These are phyloP conservation scores for Sialis lutaria DNA, from an alignment of 2,888 invertebrate species.

Conservation along the genomic window DNA sequence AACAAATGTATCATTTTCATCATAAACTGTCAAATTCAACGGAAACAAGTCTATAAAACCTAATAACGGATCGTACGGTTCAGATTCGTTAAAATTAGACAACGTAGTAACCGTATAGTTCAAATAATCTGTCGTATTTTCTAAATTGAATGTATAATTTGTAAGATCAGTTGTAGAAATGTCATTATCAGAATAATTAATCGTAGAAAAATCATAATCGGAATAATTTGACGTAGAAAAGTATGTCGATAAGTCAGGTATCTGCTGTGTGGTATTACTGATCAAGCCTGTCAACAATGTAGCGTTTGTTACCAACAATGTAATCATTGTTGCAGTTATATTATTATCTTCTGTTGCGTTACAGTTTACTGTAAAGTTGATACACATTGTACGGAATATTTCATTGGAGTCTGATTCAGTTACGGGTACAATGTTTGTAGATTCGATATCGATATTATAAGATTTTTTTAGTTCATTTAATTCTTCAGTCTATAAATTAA, in stretches of 20 bases:
- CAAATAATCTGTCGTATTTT: no score
- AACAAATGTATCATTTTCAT: no score
- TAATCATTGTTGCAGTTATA: constrained; percentile 1
- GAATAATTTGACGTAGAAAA: not conserved
- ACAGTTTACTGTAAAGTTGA: constrained; percentile 2
- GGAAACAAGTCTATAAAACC: no score
- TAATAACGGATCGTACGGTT: no score
- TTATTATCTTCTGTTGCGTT: constrained; percentile 4
- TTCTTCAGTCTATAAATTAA: not conserved
- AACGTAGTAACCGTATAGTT: no score
- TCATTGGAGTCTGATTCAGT: not conserved
- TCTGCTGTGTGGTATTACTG: no score
- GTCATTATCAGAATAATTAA: not conserved
- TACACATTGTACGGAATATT: not conserved
- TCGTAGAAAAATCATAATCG: not conserved
- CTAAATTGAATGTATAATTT: not conserved
- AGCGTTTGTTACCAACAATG: constrained; percentile 1
- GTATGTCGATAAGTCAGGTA: no score
- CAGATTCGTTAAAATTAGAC: no score
- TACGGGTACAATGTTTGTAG: not conserved
- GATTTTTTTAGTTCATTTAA: not conserved
- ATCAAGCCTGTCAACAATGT: not conserved
- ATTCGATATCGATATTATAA: not conserved
- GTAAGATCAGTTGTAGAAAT: not conserved
- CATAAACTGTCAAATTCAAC: no score